Percentiles rank a stretch among this genome's conserved stretches.
Evolutionary conservation across 2,113 vertebrate genomes (phyloP).

Genomic region (Xyliphius kryptos): DNA sequence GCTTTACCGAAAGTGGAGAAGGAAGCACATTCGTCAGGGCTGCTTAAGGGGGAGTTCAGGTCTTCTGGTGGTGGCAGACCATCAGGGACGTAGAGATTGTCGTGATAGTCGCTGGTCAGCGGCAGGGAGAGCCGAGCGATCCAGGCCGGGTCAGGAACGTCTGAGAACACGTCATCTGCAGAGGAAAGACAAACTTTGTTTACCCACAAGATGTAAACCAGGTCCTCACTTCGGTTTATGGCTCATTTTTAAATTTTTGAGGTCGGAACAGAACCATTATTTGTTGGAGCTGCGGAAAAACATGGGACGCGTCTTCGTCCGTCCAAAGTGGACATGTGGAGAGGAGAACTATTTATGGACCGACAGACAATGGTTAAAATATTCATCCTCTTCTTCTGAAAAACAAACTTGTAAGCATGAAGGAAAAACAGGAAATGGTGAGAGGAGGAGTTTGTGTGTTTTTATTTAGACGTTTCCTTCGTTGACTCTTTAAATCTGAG

Average conservation of each 20-base stretch:
- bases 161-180: conserved; percentile 66
- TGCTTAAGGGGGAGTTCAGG: conserved; percentile 26
- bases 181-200: not conserved
- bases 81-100: conserved; percentile 77
- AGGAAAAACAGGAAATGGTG: conserved; percentile 39
- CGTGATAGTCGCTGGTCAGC: conserved; percentile 77
- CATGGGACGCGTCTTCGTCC: not conserved
- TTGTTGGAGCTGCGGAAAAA: not conserved
- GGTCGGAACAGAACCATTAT: not conserved
- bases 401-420: conserved; percentile 8
- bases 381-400: conserved; percentile 3
- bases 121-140: conserved; percentile 83
- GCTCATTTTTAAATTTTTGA: conserved; percentile 6
- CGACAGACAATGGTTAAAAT: conserved; percentile 6
- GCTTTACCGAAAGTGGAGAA: conserved; percentile 90
- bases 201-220: no score
- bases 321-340: not conserved
- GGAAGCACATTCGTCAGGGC: conserved; percentile 65
- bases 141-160: conserved; percentile 73
- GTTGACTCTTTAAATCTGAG: not conserved
- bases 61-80: conserved; percentile 49
- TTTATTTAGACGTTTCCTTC: conserved; percentile 22
- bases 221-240: conserved; percentile 5
- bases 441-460: conserved; percentile 30
- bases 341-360: conserved; percentile 4